phyloP scores from a whole-genome alignment of 2,888 invertebrate genomes.

The Drosophila incognita region DNA sequence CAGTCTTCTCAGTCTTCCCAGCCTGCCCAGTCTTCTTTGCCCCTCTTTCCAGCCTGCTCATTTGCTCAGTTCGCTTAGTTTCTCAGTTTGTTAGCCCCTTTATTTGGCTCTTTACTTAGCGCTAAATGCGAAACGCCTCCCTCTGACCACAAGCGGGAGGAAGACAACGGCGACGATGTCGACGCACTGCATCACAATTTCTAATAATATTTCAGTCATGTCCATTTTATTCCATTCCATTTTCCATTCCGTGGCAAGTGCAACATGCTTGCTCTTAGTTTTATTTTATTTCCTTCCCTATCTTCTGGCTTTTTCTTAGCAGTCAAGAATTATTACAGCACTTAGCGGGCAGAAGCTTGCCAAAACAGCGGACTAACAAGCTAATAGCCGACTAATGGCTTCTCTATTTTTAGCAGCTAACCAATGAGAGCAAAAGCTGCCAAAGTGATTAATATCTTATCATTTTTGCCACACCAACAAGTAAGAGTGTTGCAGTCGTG shows the following conservation, averaged over 20 bases:
- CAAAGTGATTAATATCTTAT: background rate
- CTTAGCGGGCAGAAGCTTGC: slow-evolving; percentile 51
- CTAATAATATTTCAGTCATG: slow-evolving; percentile 77
- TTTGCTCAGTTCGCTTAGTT: slow-evolving; percentile 2
- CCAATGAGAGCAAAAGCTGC: background rate
- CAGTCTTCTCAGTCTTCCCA: background rate
- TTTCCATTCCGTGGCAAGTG: slow-evolving; percentile 56
- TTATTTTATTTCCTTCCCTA: slow-evolving; percentile 46
- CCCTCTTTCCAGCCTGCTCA: background rate
- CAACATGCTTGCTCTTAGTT: slow-evolving; percentile 55
- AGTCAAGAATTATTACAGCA: slow-evolving; percentile 71
- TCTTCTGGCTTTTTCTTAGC: slow-evolving; percentile 20
- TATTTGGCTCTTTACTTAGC: slow-evolving; percentile 75
- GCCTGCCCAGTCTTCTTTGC: background rate
- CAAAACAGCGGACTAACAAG: background rate
- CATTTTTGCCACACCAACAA: background rate
- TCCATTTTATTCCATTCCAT: slow-evolving; percentile 36
- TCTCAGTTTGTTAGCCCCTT: slow-evolving; percentile 38
- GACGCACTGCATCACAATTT: slow-evolving; percentile 74
- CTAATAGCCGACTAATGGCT: slow-evolving; percentile 34
- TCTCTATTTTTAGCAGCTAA: slow-evolving; percentile 17
- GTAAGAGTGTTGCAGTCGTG: background rate
- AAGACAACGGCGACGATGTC: slow-evolving; percentile 25
- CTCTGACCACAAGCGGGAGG: slow-evolving; percentile 47
- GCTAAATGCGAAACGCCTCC: slow-evolving; percentile 67